Percentiles rank a stretch among this genome's conserved stretches.
Conservation (phyloP, 2,113 vertebrate genomes). For the Limanda limanda region DNA sequence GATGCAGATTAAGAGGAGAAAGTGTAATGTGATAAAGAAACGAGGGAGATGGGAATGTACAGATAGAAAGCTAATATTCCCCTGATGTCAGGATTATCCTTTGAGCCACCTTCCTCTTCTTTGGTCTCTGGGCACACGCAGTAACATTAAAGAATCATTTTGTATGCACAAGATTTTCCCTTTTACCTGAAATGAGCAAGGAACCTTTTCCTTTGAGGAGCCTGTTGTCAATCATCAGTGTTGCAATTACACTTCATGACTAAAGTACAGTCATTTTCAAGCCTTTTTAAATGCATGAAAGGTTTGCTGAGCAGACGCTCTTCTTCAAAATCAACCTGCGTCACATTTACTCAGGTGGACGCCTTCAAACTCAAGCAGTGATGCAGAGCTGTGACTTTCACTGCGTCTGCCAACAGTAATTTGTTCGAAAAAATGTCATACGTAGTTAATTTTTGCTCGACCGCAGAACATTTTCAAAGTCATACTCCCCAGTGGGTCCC, state of each 20-base stretch:
- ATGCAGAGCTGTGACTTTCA: constrained; percentile 30
- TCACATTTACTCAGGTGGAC: constrained; percentile 35
- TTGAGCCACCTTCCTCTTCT: constrained; percentile 20
- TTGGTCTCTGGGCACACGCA: constrained; percentile 30
- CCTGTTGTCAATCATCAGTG: constrained; percentile 22
- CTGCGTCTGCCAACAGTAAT: background rate
- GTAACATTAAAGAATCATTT: constrained; percentile 4
- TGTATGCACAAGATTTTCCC: background rate
- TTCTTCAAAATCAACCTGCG: constrained; percentile 24
- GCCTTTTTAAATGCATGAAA: constrained; percentile 9
- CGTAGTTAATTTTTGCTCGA: background rate
- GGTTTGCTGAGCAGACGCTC: constrained; percentile 34
- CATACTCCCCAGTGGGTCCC: background rate
- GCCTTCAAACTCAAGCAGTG: background rate
- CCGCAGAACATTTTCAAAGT: background rate
- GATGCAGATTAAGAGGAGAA: background rate
- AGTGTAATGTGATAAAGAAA: constrained; percentile 6
- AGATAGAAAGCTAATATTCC: constrained; percentile 18
- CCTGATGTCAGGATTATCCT: constrained; percentile 24
- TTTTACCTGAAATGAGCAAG: background rate
- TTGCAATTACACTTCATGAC: constrained; percentile 7
- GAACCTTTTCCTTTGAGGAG: constrained; percentile 12
- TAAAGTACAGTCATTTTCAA: constrained; percentile 1
- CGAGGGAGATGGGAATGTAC: background rate
- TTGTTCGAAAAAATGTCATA: background rate